Evolutionary conservation across 2,888 invertebrate genomes (phyloP).

Genomic region (Drosophila heteroneura): DNA sequence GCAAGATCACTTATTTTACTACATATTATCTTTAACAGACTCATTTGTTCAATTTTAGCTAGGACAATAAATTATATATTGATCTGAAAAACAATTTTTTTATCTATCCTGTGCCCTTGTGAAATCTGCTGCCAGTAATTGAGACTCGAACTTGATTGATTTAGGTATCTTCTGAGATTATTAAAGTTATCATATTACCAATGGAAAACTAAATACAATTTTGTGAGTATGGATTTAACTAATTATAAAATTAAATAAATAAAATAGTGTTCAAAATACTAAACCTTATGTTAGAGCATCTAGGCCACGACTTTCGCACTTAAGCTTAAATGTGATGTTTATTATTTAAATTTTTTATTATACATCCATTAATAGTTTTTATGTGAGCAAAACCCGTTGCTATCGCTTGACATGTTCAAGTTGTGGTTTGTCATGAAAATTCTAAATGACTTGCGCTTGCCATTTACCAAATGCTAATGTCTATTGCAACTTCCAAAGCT

Average conservation of each 20-base stretch:
- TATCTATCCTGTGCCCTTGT: no score
- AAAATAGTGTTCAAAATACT: not conserved
- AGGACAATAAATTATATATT: not conserved
- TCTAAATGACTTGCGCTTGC: conserved; percentile 72
- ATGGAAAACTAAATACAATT: not conserved
- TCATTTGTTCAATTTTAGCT: not conserved
- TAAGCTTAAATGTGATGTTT: conserved; percentile 23
- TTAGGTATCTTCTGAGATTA: not conserved
- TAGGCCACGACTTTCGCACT: conserved; percentile 20
- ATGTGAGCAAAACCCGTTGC: conserved; percentile 48
- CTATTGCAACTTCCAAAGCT: conserved; percentile 25
- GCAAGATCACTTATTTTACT: not conserved
- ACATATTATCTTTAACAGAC: not conserved
- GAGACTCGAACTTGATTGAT: not conserved
- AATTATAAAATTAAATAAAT: not conserved
- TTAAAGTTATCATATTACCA: not conserved
- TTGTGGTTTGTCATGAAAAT: conserved; percentile 68
- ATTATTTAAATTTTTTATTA: conserved; percentile 40
- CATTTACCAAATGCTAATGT: conserved; percentile 59
- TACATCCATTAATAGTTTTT: conserved; percentile 69
- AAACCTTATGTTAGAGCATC: conserved; percentile 10
- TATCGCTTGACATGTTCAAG: conserved; percentile 37
- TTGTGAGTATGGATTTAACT: not conserved
- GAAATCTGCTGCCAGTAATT: no score
- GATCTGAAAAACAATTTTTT: not conserved